Conservation (phyloP, 2,888 invertebrate genomes). For the Villa cingulata region DNA sequence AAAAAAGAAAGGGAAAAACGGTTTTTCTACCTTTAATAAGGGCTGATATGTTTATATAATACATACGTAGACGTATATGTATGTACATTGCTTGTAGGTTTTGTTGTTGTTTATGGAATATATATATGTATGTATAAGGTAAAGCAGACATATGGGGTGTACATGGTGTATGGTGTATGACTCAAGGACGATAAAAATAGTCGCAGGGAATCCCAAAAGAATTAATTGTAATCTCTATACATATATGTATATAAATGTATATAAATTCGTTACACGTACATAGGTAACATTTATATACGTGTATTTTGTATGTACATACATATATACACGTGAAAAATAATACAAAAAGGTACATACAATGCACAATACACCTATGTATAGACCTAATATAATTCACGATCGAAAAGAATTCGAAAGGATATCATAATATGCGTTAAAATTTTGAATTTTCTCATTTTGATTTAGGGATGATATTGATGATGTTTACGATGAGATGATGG, state of each 20-base stretch:
- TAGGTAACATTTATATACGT: no score
- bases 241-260: not conserved
- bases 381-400: no score
- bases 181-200: not conserved
- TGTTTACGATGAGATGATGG: not conserved
- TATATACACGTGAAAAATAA: no score
- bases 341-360: no score
- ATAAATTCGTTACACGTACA: not conserved
- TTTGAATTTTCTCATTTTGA: not conserved
- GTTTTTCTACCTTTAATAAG: not conserved
- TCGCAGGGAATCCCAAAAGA: not conserved
- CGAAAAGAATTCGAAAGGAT: no score
- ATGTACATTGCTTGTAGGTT: no score
- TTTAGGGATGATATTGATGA: not conserved
- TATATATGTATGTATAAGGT: not conserved
- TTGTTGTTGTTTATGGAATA: no score
- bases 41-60: not conserved
- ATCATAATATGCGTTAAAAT: not conserved
- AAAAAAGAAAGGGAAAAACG: not conserved
- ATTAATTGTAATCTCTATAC: not conserved
- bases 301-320: no score
- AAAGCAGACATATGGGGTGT: not conserved
- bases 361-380: no score
- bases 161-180: not conserved
- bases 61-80: no score